Conservation (phyloP, 2,113 vertebrate species). For the Bufo gargarizans region DNA sequence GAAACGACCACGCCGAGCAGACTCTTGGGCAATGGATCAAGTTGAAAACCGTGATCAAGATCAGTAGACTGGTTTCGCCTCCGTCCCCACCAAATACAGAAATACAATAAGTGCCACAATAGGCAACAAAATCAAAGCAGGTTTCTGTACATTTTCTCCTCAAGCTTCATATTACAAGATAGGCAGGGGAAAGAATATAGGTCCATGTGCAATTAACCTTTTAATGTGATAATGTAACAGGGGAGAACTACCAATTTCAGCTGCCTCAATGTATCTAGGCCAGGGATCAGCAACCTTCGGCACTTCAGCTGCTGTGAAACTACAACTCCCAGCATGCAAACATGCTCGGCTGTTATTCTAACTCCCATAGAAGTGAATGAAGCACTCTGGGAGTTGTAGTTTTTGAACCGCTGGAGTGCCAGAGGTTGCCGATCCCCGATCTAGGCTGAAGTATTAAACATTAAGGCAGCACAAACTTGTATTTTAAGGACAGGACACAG, state of each 20-base stretch:
- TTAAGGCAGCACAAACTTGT: slow-evolving; percentile 8
- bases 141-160: neutral
- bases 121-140: slow-evolving; percentile 27
- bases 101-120: slow-evolving; percentile 32
- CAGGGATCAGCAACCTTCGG: neutral
- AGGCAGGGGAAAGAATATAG: neutral
- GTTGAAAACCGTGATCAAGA: neutral
- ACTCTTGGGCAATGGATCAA: slow-evolving; percentile 51
- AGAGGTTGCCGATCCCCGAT: neutral
- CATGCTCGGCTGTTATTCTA: too few species aligned
- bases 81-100: slow-evolving; percentile 37
- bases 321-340: too few species aligned
- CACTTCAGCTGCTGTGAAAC: too few species aligned
- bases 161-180: slow-evolving; percentile 12
- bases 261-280: neutral
- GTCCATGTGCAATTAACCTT: slow-evolving; percentile 2
- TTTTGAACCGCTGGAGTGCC: too few species aligned
- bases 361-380: too few species aligned
- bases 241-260: neutral
- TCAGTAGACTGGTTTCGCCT: slow-evolving; percentile 27
- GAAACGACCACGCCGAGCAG: slow-evolving; percentile 63
- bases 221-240: neutral
- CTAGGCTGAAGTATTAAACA: neutral
- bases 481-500: neutral
- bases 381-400: too few species aligned